Conservation (phyloP, 2,888 invertebrate genomes). For the Allygus modestus region DNA sequence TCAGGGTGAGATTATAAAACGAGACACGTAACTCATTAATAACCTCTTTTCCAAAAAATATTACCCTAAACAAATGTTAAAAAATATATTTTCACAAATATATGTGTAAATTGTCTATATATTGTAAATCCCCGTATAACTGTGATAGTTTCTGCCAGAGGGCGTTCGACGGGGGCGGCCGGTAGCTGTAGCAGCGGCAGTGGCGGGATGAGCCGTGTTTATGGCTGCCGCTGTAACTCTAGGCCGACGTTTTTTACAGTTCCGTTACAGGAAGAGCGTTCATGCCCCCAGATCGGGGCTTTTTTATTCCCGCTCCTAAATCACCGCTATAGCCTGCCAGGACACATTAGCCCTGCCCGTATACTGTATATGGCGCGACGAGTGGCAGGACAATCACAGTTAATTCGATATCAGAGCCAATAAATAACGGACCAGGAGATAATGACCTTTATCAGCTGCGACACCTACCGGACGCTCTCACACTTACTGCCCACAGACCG, state of each 20-base stretch:
- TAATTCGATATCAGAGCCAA: conserved; percentile 33
- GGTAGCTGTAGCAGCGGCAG: not conserved
- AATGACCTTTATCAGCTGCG: conserved; percentile 27
- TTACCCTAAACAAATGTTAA: too few relatives aligned
- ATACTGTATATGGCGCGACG: conserved; percentile 12
- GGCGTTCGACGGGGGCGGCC: too few relatives aligned
- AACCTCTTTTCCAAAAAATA: too few relatives aligned
- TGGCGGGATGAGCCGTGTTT: not conserved
- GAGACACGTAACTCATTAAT: too few relatives aligned
- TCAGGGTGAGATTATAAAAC: too few relatives aligned
- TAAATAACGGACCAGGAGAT: conserved; percentile 29
- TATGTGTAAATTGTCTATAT: too few relatives aligned
- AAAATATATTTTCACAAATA: too few relatives aligned
- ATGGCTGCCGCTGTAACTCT: not conserved
- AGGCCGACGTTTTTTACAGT: not conserved
- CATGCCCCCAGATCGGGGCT: not conserved
- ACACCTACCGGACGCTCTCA: not conserved
- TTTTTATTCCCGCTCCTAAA: conserved; percentile 28
- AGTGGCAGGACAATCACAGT: conserved; percentile 30
- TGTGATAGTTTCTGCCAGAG: too few relatives aligned
- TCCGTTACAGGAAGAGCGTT: not conserved
- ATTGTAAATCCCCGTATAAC: too few relatives aligned
- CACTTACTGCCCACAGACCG: conserved; percentile 4
- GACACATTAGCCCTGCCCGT: conserved; percentile 7
- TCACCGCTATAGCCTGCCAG: not conserved